Evolutionary conservation across 2,888 invertebrate genomes (phyloP), one percentile per base, ranked within the genome.

Genomic region (Lordiphosa andalusiaca): DNA sequence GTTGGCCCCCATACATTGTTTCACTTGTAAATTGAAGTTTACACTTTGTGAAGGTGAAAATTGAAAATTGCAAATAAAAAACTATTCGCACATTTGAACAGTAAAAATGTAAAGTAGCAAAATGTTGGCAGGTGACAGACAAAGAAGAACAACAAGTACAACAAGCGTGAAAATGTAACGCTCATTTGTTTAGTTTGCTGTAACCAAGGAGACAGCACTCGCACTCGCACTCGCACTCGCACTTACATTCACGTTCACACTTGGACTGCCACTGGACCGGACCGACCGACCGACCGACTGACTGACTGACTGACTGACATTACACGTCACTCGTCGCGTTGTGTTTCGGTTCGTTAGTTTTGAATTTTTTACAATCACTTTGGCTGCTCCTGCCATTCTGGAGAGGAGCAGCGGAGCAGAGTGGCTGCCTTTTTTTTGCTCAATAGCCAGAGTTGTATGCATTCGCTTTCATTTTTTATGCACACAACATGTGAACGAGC

Each of bases 341-440:
- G 81, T 77, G 74, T 69, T 80, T 73, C 85, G 78, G 84, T 80
- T 85, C 84, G 84, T 85, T 78, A 78, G 77, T 63, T 80, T 80
- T 76, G 77, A 67, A 85, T 78, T 78, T 78, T 69, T 72, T 73
- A 76, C 78, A 85, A 81, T 85, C 78, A 85, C 84, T 84, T 80
- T 84, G 84, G 53, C 71, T 25, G 25, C 6, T 25, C 25, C 25
- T 25, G 25, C 25, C 25, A 25, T 25, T 25, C 25, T 77, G 67
- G 21, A 56, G 41, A 39, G 61, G 35, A 35, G 23, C 21, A 30
- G 49, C 37, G 21, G 19, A 57, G 39, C 21, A 25, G 39, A 46
- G 13, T 37, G 25, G 30, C 55, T 41, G 54, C 49, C 65, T 56
- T 60, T 55, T 58, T 56, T 60, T 55, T 58, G 55, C 57, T 62